These are phyloP conservation scores for Agonopterix arenella DNA, from an alignment of 2,888 invertebrate genomes.

Conservation along the genomic window DNA sequence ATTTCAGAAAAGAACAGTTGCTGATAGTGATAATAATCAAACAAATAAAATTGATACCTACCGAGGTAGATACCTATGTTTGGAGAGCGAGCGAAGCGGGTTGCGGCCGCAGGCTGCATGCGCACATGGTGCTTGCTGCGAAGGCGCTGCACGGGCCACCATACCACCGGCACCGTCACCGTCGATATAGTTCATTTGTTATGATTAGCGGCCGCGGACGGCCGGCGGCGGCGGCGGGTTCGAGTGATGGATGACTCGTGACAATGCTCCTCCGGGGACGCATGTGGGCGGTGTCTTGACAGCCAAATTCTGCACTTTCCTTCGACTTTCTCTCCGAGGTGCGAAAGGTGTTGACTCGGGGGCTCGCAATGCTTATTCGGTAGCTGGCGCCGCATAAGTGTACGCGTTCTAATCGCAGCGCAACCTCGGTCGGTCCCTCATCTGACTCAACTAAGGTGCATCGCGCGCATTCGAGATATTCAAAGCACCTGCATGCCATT, in stretches of 20 bases:
- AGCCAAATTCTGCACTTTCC: slow-evolving; percentile 76
- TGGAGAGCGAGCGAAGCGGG: no score
- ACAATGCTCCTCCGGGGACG: slow-evolving; percentile 67
- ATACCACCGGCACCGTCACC: background rate
- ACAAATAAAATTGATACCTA: no score
- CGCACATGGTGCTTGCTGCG: no score
- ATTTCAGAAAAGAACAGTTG: no score
- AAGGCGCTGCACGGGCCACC: no score
- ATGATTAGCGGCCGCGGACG: slow-evolving; percentile 37
- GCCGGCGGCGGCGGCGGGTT: slow-evolving; percentile 30
- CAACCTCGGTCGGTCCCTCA: slow-evolving; percentile 30
- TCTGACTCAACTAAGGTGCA: slow-evolving; percentile 31
- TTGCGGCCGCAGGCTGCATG: no score
- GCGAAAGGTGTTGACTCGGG: slow-evolving; percentile 71
- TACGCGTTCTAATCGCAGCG: slow-evolving; percentile 63
- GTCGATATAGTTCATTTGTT: slow-evolving; percentile 47
- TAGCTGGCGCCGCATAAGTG: slow-evolving; percentile 70
- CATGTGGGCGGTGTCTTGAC: slow-evolving; percentile 64
- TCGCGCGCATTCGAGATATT: slow-evolving; percentile 55
- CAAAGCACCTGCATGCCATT: slow-evolving; percentile 69
- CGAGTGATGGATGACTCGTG: slow-evolving; percentile 67
- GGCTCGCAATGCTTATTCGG: slow-evolving; percentile 70
- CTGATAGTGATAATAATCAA: no score
- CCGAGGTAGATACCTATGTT: no score
- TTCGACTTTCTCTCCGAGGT: slow-evolving; percentile 75